Evolutionary conservation across 2,888 invertebrate species (phyloP).

Genomic region (Venusia cambrica): DNA sequence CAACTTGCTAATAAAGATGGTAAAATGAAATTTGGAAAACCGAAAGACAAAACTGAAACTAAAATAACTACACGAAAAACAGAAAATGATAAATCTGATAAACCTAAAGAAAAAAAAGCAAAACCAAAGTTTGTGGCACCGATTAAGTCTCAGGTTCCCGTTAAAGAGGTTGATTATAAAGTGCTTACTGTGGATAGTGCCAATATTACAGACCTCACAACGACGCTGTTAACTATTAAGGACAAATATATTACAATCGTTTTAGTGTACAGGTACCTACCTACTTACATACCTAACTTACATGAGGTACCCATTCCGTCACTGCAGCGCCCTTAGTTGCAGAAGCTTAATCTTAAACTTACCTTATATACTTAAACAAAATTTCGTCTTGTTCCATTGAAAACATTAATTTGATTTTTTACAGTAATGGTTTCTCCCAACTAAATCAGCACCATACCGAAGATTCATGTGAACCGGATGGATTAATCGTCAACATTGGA

Average conservation of each 20-base stretch:
- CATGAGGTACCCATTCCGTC: too few relatives aligned
- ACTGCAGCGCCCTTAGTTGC: too few relatives aligned
- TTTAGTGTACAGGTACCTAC: conserved; percentile 49
- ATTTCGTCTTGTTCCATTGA: too few relatives aligned
- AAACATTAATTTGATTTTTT: too few relatives aligned
- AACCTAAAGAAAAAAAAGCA: conserved; percentile 39
- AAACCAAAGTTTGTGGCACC: conserved; percentile 56
- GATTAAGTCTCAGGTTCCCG: conserved; percentile 53
- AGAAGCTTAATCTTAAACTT: too few relatives aligned
- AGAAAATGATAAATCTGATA: conserved; percentile 15
- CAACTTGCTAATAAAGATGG: conserved; percentile 61
- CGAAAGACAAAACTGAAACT: conserved; percentile 29
- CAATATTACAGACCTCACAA: conserved; percentile 24
- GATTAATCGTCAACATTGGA: conserved; percentile 45
- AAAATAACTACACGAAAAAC: conserved; percentile 6
- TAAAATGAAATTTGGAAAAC: conserved; percentile 61
- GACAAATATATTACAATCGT: conserved; percentile 36
- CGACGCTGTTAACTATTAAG: too few relatives aligned
- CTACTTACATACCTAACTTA: too few relatives aligned
- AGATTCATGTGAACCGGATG: conserved; percentile 47
- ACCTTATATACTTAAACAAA: too few relatives aligned
- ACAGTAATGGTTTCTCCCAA: conserved; percentile 65
- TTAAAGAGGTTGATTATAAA: conserved; percentile 46
- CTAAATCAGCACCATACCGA: conserved; percentile 55
- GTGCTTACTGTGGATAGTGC: conserved; percentile 37